Percentiles rank a stretch among this genome's conserved stretches.
These are phyloP conservation scores for Drosophila malerkotliana DNA, from an alignment of 1,140 invertebrate species.

Conservation along the genomic window DNA sequence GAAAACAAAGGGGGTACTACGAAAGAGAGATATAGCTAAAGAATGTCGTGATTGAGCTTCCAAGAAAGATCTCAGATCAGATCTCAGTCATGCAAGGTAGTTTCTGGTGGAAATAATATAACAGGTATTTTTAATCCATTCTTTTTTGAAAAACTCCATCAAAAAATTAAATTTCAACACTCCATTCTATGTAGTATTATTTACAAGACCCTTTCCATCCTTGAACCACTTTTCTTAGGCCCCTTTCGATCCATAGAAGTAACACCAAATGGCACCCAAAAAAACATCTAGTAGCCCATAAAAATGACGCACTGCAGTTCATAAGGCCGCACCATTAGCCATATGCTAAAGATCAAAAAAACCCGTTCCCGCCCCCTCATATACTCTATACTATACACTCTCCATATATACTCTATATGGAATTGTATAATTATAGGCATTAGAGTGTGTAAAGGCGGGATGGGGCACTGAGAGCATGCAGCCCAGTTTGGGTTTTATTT, in stretches of 20 bases:
- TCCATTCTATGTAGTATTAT: conserved; percentile 4
- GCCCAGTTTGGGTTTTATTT: conserved; percentile 48
- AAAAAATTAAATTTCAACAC: background rate
- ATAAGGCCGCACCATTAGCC: conserved; percentile 54
- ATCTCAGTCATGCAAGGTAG: conserved; percentile 21
- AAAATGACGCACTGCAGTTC: conserved; percentile 42
- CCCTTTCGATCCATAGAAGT: conserved; percentile 21
- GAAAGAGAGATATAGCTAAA: conserved; percentile 8
- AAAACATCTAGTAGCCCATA: conserved; percentile 11
- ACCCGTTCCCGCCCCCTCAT: conserved; percentile 34
- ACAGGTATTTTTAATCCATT: background rate
- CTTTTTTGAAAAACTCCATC: background rate
- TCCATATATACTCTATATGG: conserved; percentile 47
- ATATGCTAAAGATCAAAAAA: conserved; percentile 69
- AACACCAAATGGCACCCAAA: background rate
- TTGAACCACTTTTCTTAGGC: conserved; percentile 44
- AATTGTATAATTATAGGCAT: conserved; percentile 70
- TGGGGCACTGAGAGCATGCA: conserved; percentile 28
- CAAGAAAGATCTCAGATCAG: background rate
- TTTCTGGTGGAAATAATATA: background rate
- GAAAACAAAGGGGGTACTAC: conserved; percentile 41
- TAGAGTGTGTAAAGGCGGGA: conserved; percentile 7
- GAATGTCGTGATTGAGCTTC: conserved; percentile 42
- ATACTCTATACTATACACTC: no score
- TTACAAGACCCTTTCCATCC: conserved; percentile 25